A percentile compares a stretch with the other conserved stretches of the same genome.
These are phyloP conservation scores for Conus betulinus DNA, from an alignment of 1,140 invertebrate genomes.

Conservation along the genomic window DNA sequence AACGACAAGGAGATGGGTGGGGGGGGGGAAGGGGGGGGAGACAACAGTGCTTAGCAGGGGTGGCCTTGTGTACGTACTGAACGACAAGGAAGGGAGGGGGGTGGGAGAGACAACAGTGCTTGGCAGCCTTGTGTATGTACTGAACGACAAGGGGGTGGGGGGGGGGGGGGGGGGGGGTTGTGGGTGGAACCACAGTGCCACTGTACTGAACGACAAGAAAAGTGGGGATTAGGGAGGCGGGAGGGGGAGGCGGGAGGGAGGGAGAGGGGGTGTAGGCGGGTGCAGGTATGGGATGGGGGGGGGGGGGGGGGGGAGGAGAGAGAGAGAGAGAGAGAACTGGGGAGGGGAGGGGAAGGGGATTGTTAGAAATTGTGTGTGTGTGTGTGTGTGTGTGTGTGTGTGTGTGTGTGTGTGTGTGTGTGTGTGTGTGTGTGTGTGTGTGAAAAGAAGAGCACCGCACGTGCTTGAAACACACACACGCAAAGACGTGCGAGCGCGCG, in stretches of 20 bases:
- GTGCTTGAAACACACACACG: neutral
- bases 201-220: no score
- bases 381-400: conserved; percentile 6
- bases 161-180: no score
- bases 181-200: no score
- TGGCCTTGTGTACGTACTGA: neutral
- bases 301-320: neutral
- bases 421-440: no score
- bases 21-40: neutral
- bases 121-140: no score
- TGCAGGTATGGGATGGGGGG: neutral
- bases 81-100: no score
- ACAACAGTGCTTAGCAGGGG: neutral
- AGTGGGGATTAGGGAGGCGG: no score
- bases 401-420: neutral
- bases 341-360: neutral
- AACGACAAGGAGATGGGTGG: no score
- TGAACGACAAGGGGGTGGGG: no score
- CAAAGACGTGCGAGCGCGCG: neutral
- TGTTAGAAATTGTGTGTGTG: neutral
- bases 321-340: no score
- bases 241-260: neutral
- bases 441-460: no score
- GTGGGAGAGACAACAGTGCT: no score
- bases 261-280: neutral